These are phyloP conservation scores for Falco columbarius DNA, from an alignment of 2,797 vertebrate species.

Conservation along the genomic window DNA sequence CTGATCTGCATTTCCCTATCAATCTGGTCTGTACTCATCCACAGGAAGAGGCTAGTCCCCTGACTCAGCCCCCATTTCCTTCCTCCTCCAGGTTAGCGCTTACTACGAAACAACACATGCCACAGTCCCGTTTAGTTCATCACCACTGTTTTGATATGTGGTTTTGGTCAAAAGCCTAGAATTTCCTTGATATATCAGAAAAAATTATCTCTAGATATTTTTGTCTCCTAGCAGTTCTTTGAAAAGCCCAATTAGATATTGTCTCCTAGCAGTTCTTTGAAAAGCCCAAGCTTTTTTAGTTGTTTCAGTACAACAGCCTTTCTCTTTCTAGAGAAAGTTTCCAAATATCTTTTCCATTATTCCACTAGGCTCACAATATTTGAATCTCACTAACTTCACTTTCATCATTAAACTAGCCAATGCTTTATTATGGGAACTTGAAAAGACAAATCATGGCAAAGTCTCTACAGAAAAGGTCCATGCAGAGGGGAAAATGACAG, in stretches of 20 bases:
- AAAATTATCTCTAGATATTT: background rate
- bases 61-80: conserved; percentile 14
- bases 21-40: background rate
- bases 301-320: background rate
- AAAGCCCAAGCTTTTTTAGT: background rate
- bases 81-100: conserved; percentile 5
- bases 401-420: background rate
- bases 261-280: background rate
- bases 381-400: background rate
- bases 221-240: background rate
- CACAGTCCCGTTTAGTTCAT: background rate
- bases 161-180: background rate
- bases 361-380: background rate
- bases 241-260: background rate
- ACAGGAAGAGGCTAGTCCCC: conserved; percentile 10
- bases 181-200: background rate
- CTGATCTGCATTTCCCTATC: background rate
- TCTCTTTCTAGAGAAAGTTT: background rate
- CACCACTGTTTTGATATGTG: background rate
- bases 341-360: background rate
- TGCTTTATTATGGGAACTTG: background rate
- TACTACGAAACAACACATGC: background rate
- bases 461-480: background rate
- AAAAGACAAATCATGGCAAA: background rate
- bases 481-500: background rate